Conservation (phyloP, 2,888 invertebrate genomes). For the Cryptophagus acutangulus region DNA sequence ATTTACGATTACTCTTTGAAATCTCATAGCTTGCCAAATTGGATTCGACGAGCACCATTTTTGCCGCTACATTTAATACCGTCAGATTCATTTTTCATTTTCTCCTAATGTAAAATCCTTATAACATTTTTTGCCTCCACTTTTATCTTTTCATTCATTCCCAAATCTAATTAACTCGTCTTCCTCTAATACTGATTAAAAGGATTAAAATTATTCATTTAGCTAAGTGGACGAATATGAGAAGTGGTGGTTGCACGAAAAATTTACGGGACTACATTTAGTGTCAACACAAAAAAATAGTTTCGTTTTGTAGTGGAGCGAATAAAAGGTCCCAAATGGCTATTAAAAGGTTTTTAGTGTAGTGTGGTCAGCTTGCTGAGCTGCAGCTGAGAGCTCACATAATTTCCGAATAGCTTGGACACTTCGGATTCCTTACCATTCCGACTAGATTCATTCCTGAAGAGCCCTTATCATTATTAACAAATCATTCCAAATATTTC, state of each 20-base stretch:
- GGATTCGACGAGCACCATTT: background rate
- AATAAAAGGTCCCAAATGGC: constrained; percentile 20
- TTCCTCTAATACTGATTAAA: too few species aligned
- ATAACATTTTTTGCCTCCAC: too few species aligned
- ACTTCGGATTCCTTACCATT: constrained; percentile 11
- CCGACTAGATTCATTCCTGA: constrained; percentile 5
- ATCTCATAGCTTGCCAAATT: background rate
- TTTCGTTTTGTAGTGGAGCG: constrained; percentile 1
- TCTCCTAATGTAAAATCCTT: too few species aligned
- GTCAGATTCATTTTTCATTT: constrained; percentile 2
- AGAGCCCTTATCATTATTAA: background rate
- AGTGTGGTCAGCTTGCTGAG: constrained; percentile 19
- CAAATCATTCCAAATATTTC: too few species aligned
- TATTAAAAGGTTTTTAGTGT: constrained; percentile 34
- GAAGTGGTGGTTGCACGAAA: too few species aligned
- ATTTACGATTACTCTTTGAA: background rate
- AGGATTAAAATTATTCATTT: too few species aligned
- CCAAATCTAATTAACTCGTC: too few species aligned
- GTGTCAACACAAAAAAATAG: constrained; percentile 1
- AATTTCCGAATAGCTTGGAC: constrained; percentile 19
- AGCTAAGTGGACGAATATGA: too few species aligned
- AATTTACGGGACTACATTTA: too few species aligned
- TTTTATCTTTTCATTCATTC: too few species aligned
- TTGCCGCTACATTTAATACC: constrained; percentile 1
- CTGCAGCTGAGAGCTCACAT: constrained; percentile 18